A percentile compares a stretch with the other conserved stretches of the same genome.
Conservation (phyloP, 2,113 vertebrate species). For the Eonycteris spelaea region DNA sequence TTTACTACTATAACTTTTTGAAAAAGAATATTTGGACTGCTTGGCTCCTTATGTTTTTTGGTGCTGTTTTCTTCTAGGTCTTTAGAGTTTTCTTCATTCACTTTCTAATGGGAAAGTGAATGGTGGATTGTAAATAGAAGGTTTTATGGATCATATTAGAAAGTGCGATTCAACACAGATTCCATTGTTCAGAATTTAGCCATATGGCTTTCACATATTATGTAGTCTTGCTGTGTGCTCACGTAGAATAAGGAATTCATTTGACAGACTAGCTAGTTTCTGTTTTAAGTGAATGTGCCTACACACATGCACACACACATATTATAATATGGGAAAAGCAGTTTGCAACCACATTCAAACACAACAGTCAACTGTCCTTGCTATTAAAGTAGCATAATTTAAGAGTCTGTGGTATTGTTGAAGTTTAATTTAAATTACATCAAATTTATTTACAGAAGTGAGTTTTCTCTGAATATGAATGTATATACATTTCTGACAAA, state of each 20-base stretch:
- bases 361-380: background rate
- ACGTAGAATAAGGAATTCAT: background rate
- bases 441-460: background rate
- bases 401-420: background rate
- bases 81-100: background rate
- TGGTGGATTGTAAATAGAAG: background rate
- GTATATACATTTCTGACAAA: background rate
- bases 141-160: background rate
- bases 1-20: background rate
- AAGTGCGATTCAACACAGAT: background rate
- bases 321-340: background rate
- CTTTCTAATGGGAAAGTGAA: background rate
- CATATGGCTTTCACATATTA: background rate
- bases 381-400: background rate
- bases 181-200: background rate
- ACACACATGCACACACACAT: fast-evolving
- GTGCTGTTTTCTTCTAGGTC: background rate
- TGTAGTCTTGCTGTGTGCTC: background rate
- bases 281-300: background rate
- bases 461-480: background rate
- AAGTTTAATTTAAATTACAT: background rate
- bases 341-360: background rate
- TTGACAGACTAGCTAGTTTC: background rate
- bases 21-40: background rate
- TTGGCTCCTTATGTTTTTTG: background rate